Conservation (phyloP, 2,888 invertebrate species). For the Dasypogon diadema region DNA sequence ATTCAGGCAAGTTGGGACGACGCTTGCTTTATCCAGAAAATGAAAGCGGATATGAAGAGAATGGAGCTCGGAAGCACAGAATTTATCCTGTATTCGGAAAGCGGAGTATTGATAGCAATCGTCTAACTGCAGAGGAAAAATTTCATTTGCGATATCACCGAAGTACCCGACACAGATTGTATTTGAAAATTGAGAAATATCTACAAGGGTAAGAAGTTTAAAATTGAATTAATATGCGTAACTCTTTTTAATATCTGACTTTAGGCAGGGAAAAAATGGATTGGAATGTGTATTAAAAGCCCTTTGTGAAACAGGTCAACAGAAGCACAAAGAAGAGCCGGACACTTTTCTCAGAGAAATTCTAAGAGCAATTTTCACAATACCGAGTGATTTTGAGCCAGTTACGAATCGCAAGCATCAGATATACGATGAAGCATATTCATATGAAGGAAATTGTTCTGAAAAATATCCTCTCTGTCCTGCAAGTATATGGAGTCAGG, state of each 20-base stretch:
- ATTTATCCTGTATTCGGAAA: constrained; percentile 68
- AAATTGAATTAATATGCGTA: constrained; percentile 40
- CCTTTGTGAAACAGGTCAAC: constrained; percentile 70
- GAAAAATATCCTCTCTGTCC: constrained; percentile 62
- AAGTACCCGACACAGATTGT: constrained; percentile 63
- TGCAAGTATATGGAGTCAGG: constrained; percentile 64
- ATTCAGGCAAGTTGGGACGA: constrained; percentile 3
- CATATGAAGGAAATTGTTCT: constrained; percentile 61
- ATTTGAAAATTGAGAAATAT: constrained; percentile 66
- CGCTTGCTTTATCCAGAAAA: constrained; percentile 33
- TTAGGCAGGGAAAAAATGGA: constrained; percentile 67
- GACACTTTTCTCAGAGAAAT: constrained; percentile 65
- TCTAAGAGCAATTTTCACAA: constrained; percentile 65
- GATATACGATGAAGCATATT: constrained; percentile 64
- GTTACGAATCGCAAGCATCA: constrained; percentile 58
- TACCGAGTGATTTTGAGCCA: constrained; percentile 63
- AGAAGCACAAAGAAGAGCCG: constrained; percentile 62
- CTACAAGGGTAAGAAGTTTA: constrained; percentile 63
- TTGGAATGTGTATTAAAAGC: constrained; percentile 70
- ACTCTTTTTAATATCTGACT: neutral
- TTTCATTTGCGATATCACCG: constrained; percentile 67
- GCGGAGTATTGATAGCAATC: constrained; percentile 60
- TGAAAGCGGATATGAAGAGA: constrained; percentile 18
- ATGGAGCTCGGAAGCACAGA: constrained; percentile 60
- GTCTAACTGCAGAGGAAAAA: constrained; percentile 62